Conservation (phyloP, 2,113 vertebrate genomes). For the Sinosuthora webbiana region DNA sequence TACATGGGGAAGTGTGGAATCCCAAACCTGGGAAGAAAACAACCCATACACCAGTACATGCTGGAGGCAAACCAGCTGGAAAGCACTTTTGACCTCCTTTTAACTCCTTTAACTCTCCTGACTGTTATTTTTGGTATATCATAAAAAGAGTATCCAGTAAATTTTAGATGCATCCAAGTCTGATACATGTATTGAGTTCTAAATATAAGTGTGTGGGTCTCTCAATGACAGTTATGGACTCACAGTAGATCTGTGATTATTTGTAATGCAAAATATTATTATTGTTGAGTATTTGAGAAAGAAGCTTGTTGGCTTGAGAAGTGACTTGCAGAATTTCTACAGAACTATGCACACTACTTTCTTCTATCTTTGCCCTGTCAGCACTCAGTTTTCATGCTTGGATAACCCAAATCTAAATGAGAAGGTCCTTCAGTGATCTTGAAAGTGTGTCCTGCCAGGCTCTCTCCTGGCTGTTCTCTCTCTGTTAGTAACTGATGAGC, state of each 20-base stretch:
- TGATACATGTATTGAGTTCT: not conserved
- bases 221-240: not conserved
- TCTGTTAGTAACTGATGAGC: not conserved
- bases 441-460: not conserved
- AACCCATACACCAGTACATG: too few relatives aligned
- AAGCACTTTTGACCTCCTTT: not conserved
- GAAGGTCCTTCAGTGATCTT: not conserved
- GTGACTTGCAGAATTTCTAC: not conserved
- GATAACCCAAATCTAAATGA: not conserved
- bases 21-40: not conserved
- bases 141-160: not conserved
- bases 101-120: not conserved
- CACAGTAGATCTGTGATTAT: not conserved
- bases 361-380: not conserved
- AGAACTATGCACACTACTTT: not conserved
- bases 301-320: not conserved
- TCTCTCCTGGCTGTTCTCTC: not conserved
- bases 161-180: not conserved
- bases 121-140: not conserved
- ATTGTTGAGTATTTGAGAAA: not conserved
- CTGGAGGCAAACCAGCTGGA: not conserved
- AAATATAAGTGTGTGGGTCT: not conserved
- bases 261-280: not conserved
- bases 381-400: not conserved
- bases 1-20: not conserved